These are phyloP conservation scores for Acleris sparsana DNA, from an alignment of 2,888 invertebrate genomes.

Conservation along the genomic window DNA sequence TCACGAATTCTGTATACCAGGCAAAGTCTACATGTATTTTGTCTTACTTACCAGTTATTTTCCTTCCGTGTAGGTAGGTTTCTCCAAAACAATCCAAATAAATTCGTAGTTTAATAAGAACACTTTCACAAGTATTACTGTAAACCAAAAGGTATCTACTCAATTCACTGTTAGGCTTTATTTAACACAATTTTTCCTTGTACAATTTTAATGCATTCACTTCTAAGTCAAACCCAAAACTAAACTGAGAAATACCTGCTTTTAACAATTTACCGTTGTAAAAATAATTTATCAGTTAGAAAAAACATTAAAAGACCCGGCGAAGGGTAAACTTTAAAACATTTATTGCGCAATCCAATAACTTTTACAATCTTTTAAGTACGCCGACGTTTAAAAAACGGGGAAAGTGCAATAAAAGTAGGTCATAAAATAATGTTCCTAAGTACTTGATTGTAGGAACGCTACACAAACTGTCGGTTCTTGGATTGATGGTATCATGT, in stretches of 20 bases:
- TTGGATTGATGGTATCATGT: no score
- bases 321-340: not conserved
- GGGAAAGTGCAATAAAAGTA: slow-evolving; percentile 2
- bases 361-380: slow-evolving; percentile 6
- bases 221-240: not conserved
- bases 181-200: not conserved
- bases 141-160: no score
- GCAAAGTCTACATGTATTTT: no score
- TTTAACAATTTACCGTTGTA: not conserved
- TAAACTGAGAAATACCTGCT: not conserved
- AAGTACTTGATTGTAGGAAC: not conserved
- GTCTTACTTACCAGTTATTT: no score
- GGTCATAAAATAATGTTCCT: not conserved
- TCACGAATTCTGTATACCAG: no score
- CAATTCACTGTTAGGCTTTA: no score
- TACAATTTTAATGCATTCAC: not conserved
- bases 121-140: no score
- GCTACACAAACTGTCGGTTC: not conserved
- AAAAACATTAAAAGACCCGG: not conserved
- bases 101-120: no score
- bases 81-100: no score
- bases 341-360: slow-evolving; percentile 21
- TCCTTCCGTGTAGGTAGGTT: no score
- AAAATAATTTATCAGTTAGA: not conserved
- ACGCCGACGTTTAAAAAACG: slow-evolving; percentile 3